Percentiles rank a stretch among this genome's conserved stretches.
phyloP scores from a whole-genome alignment of 2,113 vertebrate genomes.

The Baryphthengus martii region DNA sequence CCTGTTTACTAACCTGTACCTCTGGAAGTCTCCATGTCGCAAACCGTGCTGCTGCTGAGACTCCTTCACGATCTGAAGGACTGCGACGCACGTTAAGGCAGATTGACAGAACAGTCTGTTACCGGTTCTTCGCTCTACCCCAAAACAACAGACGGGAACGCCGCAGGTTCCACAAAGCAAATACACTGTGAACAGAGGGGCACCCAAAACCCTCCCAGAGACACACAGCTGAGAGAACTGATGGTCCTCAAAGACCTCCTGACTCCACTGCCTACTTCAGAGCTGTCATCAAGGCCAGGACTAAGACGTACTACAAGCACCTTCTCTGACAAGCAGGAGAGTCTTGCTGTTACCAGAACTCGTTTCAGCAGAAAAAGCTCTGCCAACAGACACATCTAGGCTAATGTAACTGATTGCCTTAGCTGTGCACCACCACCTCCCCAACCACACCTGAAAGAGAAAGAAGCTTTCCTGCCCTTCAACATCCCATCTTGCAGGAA shows the following conservation, averaged over 20 bases:
- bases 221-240: neutral
- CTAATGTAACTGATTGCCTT: neutral
- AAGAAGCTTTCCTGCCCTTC: neutral
- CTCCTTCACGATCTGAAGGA: conserved; percentile 97
- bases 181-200: fast-evolving
- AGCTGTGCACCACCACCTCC: fast-evolving
- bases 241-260: neutral
- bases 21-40: conserved; percentile 95
- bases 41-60: conserved; percentile 98
- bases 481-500: fast-evolving
- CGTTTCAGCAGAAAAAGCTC: neutral
- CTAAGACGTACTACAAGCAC: neutral
- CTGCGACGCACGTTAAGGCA: conserved; percentile 78
- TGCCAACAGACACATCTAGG: neutral
- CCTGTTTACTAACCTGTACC: conserved; percentile 86
- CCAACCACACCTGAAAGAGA: neutral
- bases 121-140: neutral
- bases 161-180: neutral
- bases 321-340: neutral
- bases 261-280: neutral
- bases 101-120: neutral
- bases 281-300: neutral
- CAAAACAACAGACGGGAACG: neutral
- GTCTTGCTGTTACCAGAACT: neutral
- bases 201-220: neutral